phyloP scores from a whole-genome alignment of 1,140 invertebrate species.

The Heliconius hewitsoni region DNA sequence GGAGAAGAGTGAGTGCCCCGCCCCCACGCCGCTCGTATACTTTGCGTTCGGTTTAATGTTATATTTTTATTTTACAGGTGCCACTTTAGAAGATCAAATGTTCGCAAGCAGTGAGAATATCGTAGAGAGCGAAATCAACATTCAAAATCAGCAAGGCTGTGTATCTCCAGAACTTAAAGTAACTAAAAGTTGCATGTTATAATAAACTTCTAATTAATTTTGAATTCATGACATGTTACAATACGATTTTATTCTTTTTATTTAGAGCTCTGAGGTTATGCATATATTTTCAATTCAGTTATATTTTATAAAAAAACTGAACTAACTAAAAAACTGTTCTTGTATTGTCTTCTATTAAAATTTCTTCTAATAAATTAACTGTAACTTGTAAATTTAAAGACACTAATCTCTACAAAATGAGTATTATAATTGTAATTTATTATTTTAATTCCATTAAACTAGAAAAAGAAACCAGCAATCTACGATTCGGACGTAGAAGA shows the following conservation, averaged over 20 bases:
- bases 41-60: no score
- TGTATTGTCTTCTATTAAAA: no score
- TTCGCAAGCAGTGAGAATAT: constrained; percentile 42
- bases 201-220: not conserved
- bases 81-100: constrained; percentile 63
- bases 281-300: no score
- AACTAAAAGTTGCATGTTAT: constrained; percentile 4
- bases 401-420: not conserved
- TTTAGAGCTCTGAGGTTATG: no score
- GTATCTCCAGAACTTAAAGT: constrained; percentile 51
- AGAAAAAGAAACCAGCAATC: constrained; percentile 81
- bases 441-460: not conserved
- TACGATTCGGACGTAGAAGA: constrained; percentile 95
- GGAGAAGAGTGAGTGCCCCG: constrained; percentile 62
- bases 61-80: constrained; percentile 46
- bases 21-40: no score
- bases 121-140: constrained; percentile 45
- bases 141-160: constrained; percentile 6
- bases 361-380: no score
- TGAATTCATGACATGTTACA: no score
- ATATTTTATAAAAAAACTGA: no score
- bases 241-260: no score
- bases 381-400: not conserved
- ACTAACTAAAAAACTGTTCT: no score
- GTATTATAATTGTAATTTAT: not conserved